Evolutionary conservation across 2,113 vertebrate genomes (phyloP), one percentile per base, ranked within the genome.

Genomic region (Myotis lucifugus): DNA sequence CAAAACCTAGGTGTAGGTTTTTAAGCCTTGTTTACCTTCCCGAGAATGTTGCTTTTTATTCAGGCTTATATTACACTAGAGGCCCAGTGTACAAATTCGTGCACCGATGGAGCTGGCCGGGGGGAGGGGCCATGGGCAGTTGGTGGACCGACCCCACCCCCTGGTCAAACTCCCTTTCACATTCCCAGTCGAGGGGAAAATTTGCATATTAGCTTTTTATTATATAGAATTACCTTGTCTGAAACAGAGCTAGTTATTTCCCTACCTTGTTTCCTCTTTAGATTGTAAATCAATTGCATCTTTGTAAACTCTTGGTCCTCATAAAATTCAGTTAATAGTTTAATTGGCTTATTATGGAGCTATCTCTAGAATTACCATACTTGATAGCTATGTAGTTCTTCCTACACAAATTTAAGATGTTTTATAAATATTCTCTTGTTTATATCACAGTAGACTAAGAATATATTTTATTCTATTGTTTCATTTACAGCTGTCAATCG

Each of bases 251-350:
- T 77, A n/a, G 12, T 84, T 78, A 85, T 40, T 90, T 78, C 48
- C 54, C 40, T 74, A 32, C 9, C 54, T 87, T 78, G 12, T 42
- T 94, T 79, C 69, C 50, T 91, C 77, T 87, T 83, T 77, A 64
- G 56, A 37, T 76, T 90, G 9, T 92, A 92, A 84, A 48, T 74
- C 17, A 2, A 37, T 32, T 74, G 18, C n/a, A 72, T 78, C 18
- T 52, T 85, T 95, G 23, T 86, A 86, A 19, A 70, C 46, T 88
- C 61, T 78, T 67, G 11, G 29, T 85, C 25, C 85, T 93, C 37
- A 67, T 56, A 56, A 59, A 85, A 87, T 42, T 87, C 54, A 74
- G 48, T 90, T 83, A 92, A 9, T 90, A 52, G 56, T 94, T 90
- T 85, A n/a, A 61, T 69, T 69, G 52, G 73, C 21, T 85, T 93